Base-by-base conservation (phyloP, 2,113 vertebrate genomes). In the Sceloporus tristichus region DNA sequence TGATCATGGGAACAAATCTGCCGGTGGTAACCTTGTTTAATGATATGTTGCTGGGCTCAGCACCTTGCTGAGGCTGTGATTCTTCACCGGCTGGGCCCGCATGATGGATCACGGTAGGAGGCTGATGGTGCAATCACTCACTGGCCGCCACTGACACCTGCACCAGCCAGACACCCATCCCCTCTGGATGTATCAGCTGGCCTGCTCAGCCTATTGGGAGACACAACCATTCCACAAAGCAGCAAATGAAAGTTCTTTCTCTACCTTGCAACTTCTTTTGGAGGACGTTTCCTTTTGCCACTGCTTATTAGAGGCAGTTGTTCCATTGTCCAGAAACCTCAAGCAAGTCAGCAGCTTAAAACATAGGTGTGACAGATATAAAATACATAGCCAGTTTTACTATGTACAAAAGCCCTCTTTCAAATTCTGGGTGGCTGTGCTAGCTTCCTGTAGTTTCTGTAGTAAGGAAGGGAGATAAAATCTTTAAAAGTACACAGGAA, bases 121-220 rank as follows among this genome's bases (percentile, higher is more conserved):
- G 97, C 97, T 98, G 98, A 98, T 98, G 98, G 98, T 95, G 95
- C 98, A 97, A 99, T 99, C 98, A 99, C 98, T 99, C 99, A 99
- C 97, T 94, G 96, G 97, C 97, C 95, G 93, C 91, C 95, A 94
- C 93, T 92, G 95, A 97, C 97, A 98, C 97, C 97, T 98, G 97
- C 98, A 97, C 97, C 96, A 94, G 96, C 95, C 96, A 97, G 98
- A 97, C 98, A 97, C 97, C 96, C 93, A 97, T 98, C 98, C 97
- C 98, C 95, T 94, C 95, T 87, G 97, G 97, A 97, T 94, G 87
- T 83, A 94, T 93, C 96, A 94, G 96, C 97, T 95, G 86, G 97
- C 91, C 95, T 95, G 97, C 95, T 96, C 90, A 89, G 96, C 94
- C 98, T 95, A 90, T 87, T 78, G 97, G 97, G 97, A 98, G 93